phyloP scores from a whole-genome alignment of 2,888 invertebrate genomes.

The Eupsilia transversa region DNA sequence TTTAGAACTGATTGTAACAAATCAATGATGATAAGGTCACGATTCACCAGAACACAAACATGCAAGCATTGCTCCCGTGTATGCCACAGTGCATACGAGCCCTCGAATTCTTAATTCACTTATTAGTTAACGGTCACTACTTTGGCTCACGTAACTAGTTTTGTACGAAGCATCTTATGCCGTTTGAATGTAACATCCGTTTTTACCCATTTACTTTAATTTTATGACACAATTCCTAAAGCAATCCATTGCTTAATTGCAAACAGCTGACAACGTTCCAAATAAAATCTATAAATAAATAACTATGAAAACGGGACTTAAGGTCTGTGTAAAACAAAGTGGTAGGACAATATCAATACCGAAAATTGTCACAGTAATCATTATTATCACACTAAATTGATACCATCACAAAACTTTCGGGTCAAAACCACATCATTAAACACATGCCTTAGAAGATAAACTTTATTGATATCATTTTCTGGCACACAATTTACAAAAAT shows the following conservation, averaged over 20 bases:
- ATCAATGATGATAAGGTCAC: neutral
- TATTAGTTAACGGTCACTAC: neutral
- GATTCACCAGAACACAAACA: constrained; percentile 13
- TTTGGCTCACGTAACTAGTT: constrained; percentile 10
- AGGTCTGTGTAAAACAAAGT: constrained; percentile 38
- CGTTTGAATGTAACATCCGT: constrained; percentile 36
- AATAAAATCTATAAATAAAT: constrained; percentile 67
- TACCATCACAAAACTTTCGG: constrained; percentile 21
- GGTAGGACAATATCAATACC: constrained; percentile 11
- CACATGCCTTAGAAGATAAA: constrained; percentile 48
- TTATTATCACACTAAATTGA: constrained; percentile 41
- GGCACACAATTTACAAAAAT: constrained; percentile 69
- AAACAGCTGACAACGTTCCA: constrained; percentile 60
- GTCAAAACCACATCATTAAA: constrained; percentile 19
- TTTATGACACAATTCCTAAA: constrained; percentile 27
- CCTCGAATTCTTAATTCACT: neutral
- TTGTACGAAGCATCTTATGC: constrained; percentile 6
- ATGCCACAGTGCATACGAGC: neutral
- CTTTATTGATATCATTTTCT: constrained; percentile 58
- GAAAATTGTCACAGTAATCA: constrained; percentile 13
- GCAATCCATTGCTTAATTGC: constrained; percentile 48
- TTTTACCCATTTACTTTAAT: constrained; percentile 12
- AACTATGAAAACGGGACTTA: constrained; percentile 48
- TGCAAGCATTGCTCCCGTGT: neutral
- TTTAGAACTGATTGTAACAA: neutral